These are phyloP conservation scores for Diploscapter pachys DNA, from an alignment of 1,140 invertebrate genomes.

Conservation along the genomic window DNA sequence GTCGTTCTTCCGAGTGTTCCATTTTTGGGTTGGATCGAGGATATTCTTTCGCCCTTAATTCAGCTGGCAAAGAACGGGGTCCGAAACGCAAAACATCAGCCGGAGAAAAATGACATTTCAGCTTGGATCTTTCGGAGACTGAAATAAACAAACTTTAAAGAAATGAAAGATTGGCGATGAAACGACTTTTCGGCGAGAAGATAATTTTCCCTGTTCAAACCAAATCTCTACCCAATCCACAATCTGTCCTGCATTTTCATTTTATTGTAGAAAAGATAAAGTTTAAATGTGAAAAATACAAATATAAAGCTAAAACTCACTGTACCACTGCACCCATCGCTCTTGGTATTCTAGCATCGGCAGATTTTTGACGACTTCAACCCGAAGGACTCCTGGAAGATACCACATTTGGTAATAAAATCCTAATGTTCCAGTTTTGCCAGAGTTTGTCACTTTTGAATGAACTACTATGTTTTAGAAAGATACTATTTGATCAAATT, in stretches of 20 bases:
- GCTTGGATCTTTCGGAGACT: slow-evolving; percentile 14
- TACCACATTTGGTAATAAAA: too few species aligned
- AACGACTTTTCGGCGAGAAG: neutral
- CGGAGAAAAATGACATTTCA: slow-evolving; percentile 22
- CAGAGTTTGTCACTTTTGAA: too few species aligned
- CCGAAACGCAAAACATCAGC: slow-evolving; percentile 24
- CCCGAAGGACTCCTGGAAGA: slow-evolving; percentile 77
- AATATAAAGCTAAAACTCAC: slow-evolving; percentile 10
- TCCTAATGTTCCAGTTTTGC: too few species aligned
- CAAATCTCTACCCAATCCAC: neutral
- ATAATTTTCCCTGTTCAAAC: slow-evolving; percentile 1
- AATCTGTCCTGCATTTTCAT: too few species aligned
- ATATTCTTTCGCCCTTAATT: neutral
- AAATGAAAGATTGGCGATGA: slow-evolving; percentile 6
- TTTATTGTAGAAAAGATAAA: too few species aligned
- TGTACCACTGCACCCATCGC: slow-evolving; percentile 18
- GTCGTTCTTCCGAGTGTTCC: neutral
- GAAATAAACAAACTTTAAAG: neutral
- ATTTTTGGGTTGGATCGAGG: neutral
- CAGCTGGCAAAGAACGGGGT: slow-evolving; percentile 14
- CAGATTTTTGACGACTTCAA: slow-evolving; percentile 82
- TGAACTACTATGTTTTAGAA: too few species aligned
- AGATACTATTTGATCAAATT: too few species aligned
- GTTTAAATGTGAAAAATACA: neutral
- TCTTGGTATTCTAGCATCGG: slow-evolving; percentile 25